phyloP scores from a whole-genome alignment of 2,888 invertebrate genomes.

The Eupelmus urozonus region DNA sequence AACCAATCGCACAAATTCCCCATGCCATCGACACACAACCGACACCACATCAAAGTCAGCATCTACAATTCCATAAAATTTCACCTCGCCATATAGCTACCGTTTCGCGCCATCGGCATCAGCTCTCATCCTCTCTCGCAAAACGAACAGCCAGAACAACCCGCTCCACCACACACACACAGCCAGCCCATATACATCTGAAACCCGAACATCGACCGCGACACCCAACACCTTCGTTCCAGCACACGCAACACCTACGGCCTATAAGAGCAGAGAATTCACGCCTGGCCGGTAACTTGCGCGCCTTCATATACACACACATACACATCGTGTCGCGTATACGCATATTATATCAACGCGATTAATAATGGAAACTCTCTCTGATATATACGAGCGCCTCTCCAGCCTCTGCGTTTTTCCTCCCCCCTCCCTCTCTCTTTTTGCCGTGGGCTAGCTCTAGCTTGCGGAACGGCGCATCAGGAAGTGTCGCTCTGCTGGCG shows the following conservation, averaged over 20 bases:
- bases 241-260: background rate
- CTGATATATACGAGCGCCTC: too few relatives aligned
- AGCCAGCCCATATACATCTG: too few relatives aligned
- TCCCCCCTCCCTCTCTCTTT: background rate
- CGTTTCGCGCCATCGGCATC: background rate
- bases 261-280: background rate
- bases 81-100: background rate
- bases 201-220: conserved; percentile 26
- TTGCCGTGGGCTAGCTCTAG: background rate
- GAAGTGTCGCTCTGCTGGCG: conserved; percentile 17
- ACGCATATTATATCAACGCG: background rate
- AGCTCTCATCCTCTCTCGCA: background rate
- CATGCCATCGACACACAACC: too few relatives aligned
- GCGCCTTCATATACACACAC: background rate
- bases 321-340: background rate
- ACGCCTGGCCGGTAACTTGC: too few relatives aligned
- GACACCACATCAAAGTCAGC: too few relatives aligned
- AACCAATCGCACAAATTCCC: too few relatives aligned
- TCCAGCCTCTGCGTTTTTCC: too few relatives aligned
- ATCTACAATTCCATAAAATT: too few relatives aligned
- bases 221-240: conserved; percentile 4
- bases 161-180: too few relatives aligned
- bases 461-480: conserved; percentile 4
- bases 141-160: too few relatives aligned
- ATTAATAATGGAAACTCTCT: background rate